A percentile compares a stretch with the other conserved stretches of the same genome.
Conservation (phyloP, 2,113 vertebrate species). For the cat (Felis catus) region DNA sequence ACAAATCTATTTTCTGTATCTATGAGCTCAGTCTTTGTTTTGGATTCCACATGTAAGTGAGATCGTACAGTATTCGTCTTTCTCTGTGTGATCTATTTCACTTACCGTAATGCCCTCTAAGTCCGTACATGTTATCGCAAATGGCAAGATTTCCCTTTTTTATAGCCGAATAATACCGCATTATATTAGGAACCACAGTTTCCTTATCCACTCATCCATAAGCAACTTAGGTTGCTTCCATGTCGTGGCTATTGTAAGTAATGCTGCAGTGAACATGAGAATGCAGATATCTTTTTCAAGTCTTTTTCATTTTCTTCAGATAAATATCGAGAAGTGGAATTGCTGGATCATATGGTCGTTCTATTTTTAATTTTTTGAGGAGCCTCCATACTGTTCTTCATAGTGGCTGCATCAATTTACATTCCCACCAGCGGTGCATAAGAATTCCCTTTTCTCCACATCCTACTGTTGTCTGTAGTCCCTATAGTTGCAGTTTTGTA, state of each 20-base stretch:
- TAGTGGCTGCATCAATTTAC: background rate
- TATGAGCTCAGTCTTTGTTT: background rate
- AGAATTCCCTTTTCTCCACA: background rate
- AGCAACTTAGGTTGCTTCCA: background rate
- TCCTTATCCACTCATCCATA: background rate
- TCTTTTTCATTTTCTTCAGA: background rate
- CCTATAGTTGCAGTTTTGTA: background rate
- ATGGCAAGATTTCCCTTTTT: background rate
- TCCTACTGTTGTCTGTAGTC: background rate
- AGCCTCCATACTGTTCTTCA: background rate
- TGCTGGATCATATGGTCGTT: background rate
- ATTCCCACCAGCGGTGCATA: background rate
- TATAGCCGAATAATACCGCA: background rate
- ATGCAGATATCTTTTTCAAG: background rate
- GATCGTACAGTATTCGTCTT: background rate
- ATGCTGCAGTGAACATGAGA: background rate
- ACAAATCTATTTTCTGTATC: background rate
- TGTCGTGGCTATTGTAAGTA: background rate
- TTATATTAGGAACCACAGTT: background rate
- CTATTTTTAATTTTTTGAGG: background rate
- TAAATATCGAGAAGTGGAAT: background rate
- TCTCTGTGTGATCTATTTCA: background rate
- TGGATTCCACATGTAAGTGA: background rate
- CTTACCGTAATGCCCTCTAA: background rate
- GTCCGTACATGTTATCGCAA: background rate